Base-by-base conservation (phyloP, 2,113 vertebrate genomes). In the Myodes glareolus region DNA sequence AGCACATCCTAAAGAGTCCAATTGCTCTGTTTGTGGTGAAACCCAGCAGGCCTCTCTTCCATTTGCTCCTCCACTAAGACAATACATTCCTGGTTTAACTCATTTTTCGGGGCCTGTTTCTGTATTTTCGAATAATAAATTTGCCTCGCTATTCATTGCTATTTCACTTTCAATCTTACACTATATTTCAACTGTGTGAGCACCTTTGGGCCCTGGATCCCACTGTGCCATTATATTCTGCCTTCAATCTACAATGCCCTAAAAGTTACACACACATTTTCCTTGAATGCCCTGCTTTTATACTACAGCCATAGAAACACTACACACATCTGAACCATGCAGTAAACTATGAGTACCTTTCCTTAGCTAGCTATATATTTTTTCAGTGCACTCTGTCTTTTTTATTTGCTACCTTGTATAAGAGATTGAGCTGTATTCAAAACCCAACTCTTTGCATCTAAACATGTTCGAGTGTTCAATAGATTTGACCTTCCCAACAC, bases 391-490 rank as follows among this genome's bases (percentile, higher is more conserved):
- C 63, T 45, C 61, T 61, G 9, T 52, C 80, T 76, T 80, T 81
- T 73, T 92, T 45, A 88, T 82, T 33, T 90, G 47, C 23, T 47
- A 88, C 25, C 47, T 85, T 81, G 94, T 96, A 72, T 68, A 75
- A n/a, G 45, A 68, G 65, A 63, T 80, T 82, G 45, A 16, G 80
- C 45, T 50, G 50, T 92, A 92, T 39, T 88, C 19, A 92, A 95
- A 52, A 55, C 17, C 39, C 67, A 87, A 90, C 25, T 50, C 72
- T 80, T 90, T 45, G 14, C n/a, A 42, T 45, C 61, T 65, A 12
- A 75, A 61, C 90, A 80, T 75, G 14, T 85, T 67, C 70, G 58
- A 11, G 19, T 81, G 61, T 39, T 77, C 5, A 36, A 25, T 36
- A 45, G 61, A 63, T 6, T 87, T 55, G 25, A 39, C n/a, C 58